phyloP scores from a whole-genome alignment of 2,888 invertebrate species.

The Caradrina kadenii region DNA sequence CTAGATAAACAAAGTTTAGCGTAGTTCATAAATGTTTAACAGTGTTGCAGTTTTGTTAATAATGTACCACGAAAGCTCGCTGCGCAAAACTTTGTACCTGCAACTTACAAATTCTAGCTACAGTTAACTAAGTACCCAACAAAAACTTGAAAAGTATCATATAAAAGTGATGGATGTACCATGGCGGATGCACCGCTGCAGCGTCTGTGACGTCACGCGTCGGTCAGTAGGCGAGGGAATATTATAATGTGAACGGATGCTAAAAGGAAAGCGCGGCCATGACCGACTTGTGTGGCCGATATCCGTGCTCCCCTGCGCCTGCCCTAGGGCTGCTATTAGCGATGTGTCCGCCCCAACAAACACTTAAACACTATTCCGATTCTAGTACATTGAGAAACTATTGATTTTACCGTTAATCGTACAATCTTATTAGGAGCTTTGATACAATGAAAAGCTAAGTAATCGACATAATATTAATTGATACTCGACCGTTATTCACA shows the following conservation, averaged over 20 bases:
- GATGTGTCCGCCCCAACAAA: slow-evolving; percentile 40
- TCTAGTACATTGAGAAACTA: slow-evolving; percentile 13
- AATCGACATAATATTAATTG: slow-evolving; percentile 29
- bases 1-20: slow-evolving; percentile 30
- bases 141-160: slow-evolving; percentile 45
- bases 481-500: slow-evolving; percentile 28
- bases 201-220: slow-evolving; percentile 42
- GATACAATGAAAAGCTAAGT: slow-evolving; percentile 4
- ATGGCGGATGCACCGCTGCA: slow-evolving; percentile 62
- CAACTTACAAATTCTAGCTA: slow-evolving; percentile 38
- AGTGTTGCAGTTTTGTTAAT: slow-evolving; percentile 51
- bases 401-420: slow-evolving; percentile 2
- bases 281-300: slow-evolving; percentile 83
- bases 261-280: slow-evolving; percentile 77
- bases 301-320: slow-evolving; percentile 69
- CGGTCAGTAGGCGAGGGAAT: slow-evolving; percentile 63
- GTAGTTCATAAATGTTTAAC: slow-evolving; percentile 33
- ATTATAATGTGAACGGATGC: slow-evolving; percentile 68
- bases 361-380: slow-evolving; percentile 23
- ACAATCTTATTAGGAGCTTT: neutral
- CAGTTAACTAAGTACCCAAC: slow-evolving; percentile 24
- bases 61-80: slow-evolving; percentile 37
- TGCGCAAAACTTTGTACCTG: slow-evolving; percentile 32
- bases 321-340: slow-evolving; percentile 58
- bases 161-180: slow-evolving; percentile 40